Evolutionary conservation across 2,113 vertebrate species (phyloP), one percentile per base, ranked within the genome.

Genomic region (Vulpes lagopus): DNA sequence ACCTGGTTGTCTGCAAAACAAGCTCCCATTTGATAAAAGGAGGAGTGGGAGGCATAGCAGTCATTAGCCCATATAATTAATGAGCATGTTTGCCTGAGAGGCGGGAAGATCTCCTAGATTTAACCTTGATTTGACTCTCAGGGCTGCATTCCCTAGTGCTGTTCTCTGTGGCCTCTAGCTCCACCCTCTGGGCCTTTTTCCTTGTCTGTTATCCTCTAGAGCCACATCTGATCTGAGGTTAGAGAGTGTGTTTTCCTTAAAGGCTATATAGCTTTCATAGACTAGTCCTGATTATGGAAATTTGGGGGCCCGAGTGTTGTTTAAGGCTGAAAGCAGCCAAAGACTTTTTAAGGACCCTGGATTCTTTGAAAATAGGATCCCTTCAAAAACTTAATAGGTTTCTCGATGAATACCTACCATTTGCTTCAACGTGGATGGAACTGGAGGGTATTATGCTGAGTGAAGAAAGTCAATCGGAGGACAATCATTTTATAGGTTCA

Each of bases 331-430:
- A 5, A 27, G 5, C 11, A 49, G 81, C 38, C 35, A 38, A 51
- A 51, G 14, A 1, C 43, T 55, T 67, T 79, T 67, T 11, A 78
- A 73, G 90, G 30, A 23, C 60, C 73, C 15, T 32, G 38, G 16
- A 94, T 91, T 82, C 30, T 73, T 97, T 89, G 82, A 53, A 94
- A 92, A 43, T 35, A 65, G 2, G 15, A 76, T 35, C 53, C 11
- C 27, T 91, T 85, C 71, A 57, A 67, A 91, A 96, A 23, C n/a
- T 19, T 16, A 51, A 5, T 4, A 57, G 4, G 32, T 10, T 89
- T 90, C 14, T 49, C 5, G 55, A 91, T 60, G n/a, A 43, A 1
- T 51, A 8, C 43, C 43, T 43, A 43, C 43, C 43, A 43, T 43
- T 43, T 43, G 43, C 43, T 43, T 43, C 43, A 43, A 43, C 7